A percentile compares a stretch with the other conserved stretches of the same genome.
Evolutionary conservation across 2,888 invertebrate genomes (phyloP).

Genomic region (Sicus ferrugineus): DNA sequence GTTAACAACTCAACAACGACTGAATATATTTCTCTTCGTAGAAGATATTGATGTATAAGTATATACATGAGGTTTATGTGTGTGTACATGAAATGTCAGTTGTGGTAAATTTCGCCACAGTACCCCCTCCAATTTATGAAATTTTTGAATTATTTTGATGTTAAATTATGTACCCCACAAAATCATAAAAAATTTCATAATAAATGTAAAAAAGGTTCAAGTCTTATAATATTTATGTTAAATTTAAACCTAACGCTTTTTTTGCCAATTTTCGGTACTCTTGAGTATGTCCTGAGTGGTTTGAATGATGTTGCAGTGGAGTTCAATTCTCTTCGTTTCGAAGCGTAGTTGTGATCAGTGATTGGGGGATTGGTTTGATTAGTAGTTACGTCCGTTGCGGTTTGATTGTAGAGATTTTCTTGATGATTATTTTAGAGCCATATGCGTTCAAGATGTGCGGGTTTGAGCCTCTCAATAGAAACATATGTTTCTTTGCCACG

Average conservation of each 20-base stretch:
- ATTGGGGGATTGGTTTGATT: background rate
- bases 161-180: background rate
- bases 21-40: no score
- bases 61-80: background rate
- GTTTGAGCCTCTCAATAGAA: conserved; percentile 30
- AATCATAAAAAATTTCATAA: background rate
- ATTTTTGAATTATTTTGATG: background rate
- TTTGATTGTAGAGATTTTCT: background rate
- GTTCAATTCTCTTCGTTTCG: background rate
- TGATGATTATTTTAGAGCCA: conserved; percentile 21
- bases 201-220: background rate
- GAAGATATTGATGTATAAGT: background rate
- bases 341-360: no score
- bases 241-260: background rate
- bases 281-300: no score
- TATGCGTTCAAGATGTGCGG: conserved; percentile 28
- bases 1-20: no score
- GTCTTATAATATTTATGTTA: background rate
- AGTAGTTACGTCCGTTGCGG: background rate
- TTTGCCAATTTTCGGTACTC: background rate
- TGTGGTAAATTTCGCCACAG: no score
- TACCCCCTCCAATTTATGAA: background rate
- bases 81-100: background rate
- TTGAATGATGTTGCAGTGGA: background rate
- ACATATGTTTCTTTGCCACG: conserved; percentile 25